Conservation (phyloP, 2,888 invertebrate genomes). For the Entomobrya multifasciata region DNA sequence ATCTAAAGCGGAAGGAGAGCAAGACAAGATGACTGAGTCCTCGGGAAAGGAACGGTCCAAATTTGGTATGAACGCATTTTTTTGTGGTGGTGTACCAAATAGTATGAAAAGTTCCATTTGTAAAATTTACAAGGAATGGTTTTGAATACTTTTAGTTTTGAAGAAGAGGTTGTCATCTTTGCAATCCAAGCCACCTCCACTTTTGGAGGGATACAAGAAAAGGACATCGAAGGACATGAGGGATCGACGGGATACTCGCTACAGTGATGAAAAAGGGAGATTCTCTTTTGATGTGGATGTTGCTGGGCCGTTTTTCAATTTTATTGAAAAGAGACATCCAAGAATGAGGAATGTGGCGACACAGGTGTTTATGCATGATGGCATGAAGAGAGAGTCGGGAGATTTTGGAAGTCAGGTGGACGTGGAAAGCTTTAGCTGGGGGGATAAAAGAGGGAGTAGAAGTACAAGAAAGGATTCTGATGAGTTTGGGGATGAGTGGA, state of each 20-base stretch:
- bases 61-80: slow-evolving; percentile 27
- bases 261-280: slow-evolving; percentile 30
- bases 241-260: slow-evolving; percentile 22
- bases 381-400: not conserved
- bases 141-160: not conserved
- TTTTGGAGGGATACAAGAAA: not conserved
- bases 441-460: not conserved
- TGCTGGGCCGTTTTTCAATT: slow-evolving; percentile 28
- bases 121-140: not conserved
- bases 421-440: not conserved
- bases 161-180: not conserved
- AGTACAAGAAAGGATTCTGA: not conserved
- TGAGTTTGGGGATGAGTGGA: not conserved
- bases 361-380: slow-evolving; percentile 30
- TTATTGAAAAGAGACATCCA: not conserved
- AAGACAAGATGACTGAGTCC: not conserved
- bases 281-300: slow-evolving; percentile 65
- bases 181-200: slow-evolving; percentile 2
- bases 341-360: slow-evolving; percentile 28
- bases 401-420: slow-evolving; percentile 44
- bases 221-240: not conserved
- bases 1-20: not conserved
- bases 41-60: slow-evolving; percentile 41
- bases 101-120: too few species aligned
- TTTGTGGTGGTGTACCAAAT: not conserved